These are phyloP conservation scores for Trachelipus rathkii DNA, from an alignment of 1,140 invertebrate genomes.

Conservation along the genomic window DNA sequence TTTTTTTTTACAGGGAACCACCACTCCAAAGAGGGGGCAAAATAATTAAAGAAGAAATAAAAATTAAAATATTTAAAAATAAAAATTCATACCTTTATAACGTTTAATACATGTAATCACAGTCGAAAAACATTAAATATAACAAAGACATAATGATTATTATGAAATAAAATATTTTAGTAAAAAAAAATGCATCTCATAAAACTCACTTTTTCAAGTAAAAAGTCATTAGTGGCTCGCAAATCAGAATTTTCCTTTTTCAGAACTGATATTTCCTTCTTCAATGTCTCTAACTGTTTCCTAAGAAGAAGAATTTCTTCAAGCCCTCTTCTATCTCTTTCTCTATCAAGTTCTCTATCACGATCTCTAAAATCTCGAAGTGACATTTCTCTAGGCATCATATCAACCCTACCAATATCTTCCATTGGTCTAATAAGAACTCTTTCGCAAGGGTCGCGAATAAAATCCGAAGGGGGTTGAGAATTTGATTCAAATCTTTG, in stretches of 20 bases:
- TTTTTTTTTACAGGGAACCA: too few species aligned
- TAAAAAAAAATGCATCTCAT: background rate
- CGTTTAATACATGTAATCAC: too few species aligned
- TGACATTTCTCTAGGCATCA: conserved; percentile 25
- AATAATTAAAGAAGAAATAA: too few species aligned
- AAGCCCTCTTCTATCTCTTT: conserved; percentile 36
- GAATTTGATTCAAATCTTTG: conserved; percentile 29
- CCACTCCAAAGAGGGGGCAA: too few species aligned
- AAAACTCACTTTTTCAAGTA: conserved; percentile 40
- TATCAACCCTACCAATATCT: conserved; percentile 27
- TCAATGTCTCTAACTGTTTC: conserved; percentile 41
- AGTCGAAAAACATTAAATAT: too few species aligned
- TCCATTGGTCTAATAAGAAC: conserved; percentile 29
- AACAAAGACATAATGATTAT: too few species aligned
- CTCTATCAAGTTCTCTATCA: conserved; percentile 32
- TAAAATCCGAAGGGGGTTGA: conserved; percentile 19
- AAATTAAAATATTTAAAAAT: too few species aligned
- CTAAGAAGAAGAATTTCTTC: conserved; percentile 38
- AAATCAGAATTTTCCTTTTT: conserved; percentile 44
- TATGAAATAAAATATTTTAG: too few species aligned
- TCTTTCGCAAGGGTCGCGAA: conserved; percentile 20
- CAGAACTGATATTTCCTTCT: conserved; percentile 38
- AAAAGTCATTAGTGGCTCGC: conserved; percentile 44
- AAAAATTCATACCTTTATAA: too few species aligned
- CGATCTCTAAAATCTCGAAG: conserved; percentile 37